Conservation (phyloP, 2,797 vertebrate genomes). For the Mico argentatus region DNA sequence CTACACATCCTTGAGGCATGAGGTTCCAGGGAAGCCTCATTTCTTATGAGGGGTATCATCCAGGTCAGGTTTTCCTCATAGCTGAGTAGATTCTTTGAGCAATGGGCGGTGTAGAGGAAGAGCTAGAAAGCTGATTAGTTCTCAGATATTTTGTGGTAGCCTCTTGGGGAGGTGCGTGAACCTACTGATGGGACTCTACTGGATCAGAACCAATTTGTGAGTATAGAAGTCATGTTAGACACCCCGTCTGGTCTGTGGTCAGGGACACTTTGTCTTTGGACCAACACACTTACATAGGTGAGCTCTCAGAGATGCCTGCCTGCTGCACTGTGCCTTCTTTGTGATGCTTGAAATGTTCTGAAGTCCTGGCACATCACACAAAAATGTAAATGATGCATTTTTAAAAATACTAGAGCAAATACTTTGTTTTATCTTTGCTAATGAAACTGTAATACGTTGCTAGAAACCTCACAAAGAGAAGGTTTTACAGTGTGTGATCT, state of each 20-base stretch:
- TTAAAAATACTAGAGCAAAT: neutral
- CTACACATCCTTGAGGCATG: neutral
- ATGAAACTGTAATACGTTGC: neutral
- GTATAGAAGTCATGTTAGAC: neutral
- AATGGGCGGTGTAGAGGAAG: neutral
- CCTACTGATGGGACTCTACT: neutral
- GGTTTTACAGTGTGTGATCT: constrained; percentile 3
- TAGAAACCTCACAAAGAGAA: neutral
- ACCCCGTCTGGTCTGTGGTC: neutral
- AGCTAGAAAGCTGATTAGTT: neutral
- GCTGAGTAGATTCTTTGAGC: neutral
- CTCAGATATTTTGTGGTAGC: neutral
- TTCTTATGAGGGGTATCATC: neutral
- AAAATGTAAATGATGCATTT: neutral
- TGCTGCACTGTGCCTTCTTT: neutral
- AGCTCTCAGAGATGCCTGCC: neutral
- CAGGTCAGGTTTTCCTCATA: neutral
- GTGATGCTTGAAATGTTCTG: neutral
- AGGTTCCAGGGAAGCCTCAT: neutral
- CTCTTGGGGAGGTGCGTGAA: neutral
- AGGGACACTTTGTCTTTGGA: neutral
- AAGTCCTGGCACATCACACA: neutral
- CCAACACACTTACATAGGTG: neutral
- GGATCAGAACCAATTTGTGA: neutral
- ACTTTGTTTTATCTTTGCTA: neutral